These are phyloP conservation scores for Microcebus murinus DNA, from an alignment of 2,113 vertebrate genomes.

Conservation along the genomic window DNA sequence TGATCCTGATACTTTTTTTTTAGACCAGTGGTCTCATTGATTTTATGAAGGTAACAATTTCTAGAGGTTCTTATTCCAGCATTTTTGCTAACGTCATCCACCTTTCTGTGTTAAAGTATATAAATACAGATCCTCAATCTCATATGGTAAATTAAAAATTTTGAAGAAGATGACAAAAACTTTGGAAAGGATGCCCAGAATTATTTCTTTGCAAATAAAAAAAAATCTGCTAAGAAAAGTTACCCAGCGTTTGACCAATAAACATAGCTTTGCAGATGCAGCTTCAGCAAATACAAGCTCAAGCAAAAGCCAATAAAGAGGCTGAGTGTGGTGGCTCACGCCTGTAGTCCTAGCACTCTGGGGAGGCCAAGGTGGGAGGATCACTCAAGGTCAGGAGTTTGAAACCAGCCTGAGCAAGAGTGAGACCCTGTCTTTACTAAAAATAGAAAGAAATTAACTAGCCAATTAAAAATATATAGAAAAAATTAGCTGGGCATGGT, in stretches of 20 bases:
- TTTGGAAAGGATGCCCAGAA: not conserved
- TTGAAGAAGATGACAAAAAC: not conserved
- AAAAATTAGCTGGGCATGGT: no score
- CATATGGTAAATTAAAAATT: not conserved
- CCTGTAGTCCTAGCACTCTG: no score
- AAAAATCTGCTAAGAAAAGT: not conserved
- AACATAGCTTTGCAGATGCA: not conserved
- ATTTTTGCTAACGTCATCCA: not conserved
- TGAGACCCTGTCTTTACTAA: no score
- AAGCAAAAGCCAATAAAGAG: not conserved
- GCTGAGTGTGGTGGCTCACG: no score
- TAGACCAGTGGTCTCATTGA: not conserved
- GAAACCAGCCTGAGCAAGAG: no score
- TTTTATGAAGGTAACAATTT: not conserved
- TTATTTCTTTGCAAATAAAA: not conserved
- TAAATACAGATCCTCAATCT: not conserved
- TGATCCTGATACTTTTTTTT: not conserved
- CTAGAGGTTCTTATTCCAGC: not conserved
- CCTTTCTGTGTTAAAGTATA: not conserved
- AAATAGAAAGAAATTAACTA: no score
- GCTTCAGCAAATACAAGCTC: not conserved
- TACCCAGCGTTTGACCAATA: not conserved
- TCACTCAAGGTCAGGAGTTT: no score
- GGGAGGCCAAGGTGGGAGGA: no score
- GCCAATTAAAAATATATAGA: no score